A percentile compares a stretch with the other conserved stretches of the same genome.
phyloP scores from a whole-genome alignment of 2,888 invertebrate species.

The Lamellibrachia satsuma region DNA sequence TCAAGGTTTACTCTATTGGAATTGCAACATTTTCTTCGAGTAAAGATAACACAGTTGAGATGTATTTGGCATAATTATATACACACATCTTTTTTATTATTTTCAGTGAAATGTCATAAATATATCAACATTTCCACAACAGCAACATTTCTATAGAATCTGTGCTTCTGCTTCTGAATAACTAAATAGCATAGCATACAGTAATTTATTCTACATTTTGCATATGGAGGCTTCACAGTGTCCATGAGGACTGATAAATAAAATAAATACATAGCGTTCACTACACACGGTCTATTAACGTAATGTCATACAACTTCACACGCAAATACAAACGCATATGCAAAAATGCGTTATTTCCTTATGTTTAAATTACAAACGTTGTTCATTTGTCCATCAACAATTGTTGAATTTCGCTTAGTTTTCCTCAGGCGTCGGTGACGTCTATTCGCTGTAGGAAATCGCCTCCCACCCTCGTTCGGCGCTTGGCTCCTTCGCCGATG shows the following conservation, averaged over 20 bases:
- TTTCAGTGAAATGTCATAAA: not conserved
- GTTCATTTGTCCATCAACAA: not conserved
- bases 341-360: no score
- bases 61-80: not conserved
- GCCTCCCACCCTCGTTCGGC: not conserved
- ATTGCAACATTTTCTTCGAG: not conserved
- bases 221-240: no score
- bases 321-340: no score
- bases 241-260: no score
- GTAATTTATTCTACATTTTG: no score
- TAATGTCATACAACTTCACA: no score
- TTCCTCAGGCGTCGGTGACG: not conserved
- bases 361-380: no score
- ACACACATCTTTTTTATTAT: not conserved
- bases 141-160: no score
- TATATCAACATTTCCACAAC: not conserved
- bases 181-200: no score
- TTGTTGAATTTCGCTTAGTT: not conserved
- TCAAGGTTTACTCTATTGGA: not conserved
- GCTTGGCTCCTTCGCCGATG: not conserved
- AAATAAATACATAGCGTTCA: no score
- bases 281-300: no score
- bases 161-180: no score
- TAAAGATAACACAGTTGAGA: not conserved
- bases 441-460: not conserved